Base-by-base conservation (phyloP, 2,888 invertebrate genomes). In the Artemia sp. region DNA sequence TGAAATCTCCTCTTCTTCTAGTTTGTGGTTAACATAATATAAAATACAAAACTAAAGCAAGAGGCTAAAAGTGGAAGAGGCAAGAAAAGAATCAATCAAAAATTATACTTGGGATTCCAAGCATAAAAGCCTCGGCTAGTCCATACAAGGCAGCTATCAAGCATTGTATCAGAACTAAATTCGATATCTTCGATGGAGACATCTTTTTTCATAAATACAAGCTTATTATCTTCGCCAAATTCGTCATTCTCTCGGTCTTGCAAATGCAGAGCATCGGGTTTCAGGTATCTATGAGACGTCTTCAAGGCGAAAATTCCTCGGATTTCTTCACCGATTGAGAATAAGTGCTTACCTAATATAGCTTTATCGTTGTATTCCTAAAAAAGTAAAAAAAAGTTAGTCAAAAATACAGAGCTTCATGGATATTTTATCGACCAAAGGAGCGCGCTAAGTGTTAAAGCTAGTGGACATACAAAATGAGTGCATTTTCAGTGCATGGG, bases 91-190 rank as follows among this genome's bases (percentile, higher is more conserved):
- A 53, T 53, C 9, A 58, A 8, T 9, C 64, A 10, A 9, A 8
- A 24, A 58, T 58, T 2, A 24, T 58, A 58, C 64, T 24, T n/a
- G 64, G 10, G 64, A 19, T 58, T 58, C 64, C 64, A 58, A 1
- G 24, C 14, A 24, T 58, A 58, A n/a, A 58, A 24, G 64, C 64
- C 64, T 58, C 3, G 11, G 14, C 24, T 24, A 58, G 64, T 58
- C 64, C 64, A 58, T 19, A 58, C 24, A 10, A 58, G 64, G 24
- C 64, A 58, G 64, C 64, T 58, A 58, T 58, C 64, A n/a, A 58
- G 14, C n/a, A 9, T 9, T 24, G 64, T 19, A 24, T 58, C 64
- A 8, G 14, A 9, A 24, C 14, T 58, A 8, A 58, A 24, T 11
- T 58, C 14, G 24, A 58, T 24, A 58, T 58, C 64, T 19, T 58